A percentile compares a stretch with the other conserved stretches of the same genome.
These are phyloP conservation scores for Samia ricini DNA, from an alignment of 1,140 invertebrate genomes.

Conservation along the genomic window DNA sequence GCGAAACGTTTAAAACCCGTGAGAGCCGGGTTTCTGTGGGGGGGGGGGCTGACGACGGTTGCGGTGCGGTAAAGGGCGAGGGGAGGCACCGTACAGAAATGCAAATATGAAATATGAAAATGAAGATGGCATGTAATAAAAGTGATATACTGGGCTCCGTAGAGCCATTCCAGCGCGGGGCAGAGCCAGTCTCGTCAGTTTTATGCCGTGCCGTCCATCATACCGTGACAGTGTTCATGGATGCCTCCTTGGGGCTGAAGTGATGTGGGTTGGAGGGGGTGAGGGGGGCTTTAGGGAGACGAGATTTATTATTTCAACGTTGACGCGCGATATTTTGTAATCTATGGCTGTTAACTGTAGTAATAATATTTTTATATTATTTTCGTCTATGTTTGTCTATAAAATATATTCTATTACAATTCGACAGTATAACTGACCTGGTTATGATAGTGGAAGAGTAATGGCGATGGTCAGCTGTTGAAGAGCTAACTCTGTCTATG, in stretches of 20 bases:
- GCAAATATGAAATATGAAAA: constrained; percentile 80
- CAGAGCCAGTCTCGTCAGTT: constrained; percentile 74
- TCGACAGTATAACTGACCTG: background rate
- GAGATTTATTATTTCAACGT: constrained; percentile 66
- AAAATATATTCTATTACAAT: background rate
- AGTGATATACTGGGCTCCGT: constrained; percentile 79
- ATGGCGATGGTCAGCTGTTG: too few species aligned
- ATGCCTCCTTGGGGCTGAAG: constrained; percentile 43
- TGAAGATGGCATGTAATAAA: constrained; percentile 80
- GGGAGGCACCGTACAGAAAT: constrained; percentile 52
- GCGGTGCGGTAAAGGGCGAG: constrained; percentile 27
- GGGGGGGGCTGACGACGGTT: background rate
- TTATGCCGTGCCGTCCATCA: constrained; percentile 76
- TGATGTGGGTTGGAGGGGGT: constrained; percentile 24
- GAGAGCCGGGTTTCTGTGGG: too few species aligned
- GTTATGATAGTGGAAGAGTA: too few species aligned
- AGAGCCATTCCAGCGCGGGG: constrained; percentile 73
- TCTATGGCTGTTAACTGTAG: constrained; percentile 8
- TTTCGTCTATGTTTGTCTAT: background rate
- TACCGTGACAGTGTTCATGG: constrained; percentile 66
- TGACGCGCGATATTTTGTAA: constrained; percentile 44
- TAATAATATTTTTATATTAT: constrained; percentile 9
- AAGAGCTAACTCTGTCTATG: too few species aligned
- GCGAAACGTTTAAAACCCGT: constrained; percentile 50
- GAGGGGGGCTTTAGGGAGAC: constrained; percentile 20